These are phyloP conservation scores for Hydrotaea cyrtoneurina DNA, from an alignment of 2,888 invertebrate genomes.

Conservation along the genomic window DNA sequence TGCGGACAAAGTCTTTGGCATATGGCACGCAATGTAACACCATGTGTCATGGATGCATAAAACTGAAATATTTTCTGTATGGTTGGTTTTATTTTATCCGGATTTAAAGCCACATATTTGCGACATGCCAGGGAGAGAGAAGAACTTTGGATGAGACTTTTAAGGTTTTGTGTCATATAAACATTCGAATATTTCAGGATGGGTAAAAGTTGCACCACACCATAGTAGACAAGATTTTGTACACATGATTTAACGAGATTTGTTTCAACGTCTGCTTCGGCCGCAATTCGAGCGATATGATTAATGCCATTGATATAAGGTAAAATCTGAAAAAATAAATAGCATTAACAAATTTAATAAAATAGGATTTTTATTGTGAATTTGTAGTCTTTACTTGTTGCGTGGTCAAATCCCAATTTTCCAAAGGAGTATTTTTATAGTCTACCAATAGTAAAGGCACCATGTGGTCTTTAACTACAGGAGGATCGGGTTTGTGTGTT, in stretches of 20 bases:
- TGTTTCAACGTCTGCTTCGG: constrained; percentile 94
- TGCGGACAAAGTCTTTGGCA: constrained; percentile 87
- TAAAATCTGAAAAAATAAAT: constrained; percentile 78
- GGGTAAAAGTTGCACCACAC: constrained; percentile 88
- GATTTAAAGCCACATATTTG: constrained; percentile 78
- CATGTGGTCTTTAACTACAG: constrained; percentile 91
- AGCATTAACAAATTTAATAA: too few species aligned
- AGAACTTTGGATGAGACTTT: constrained; percentile 85
- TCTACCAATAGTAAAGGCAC: constrained; percentile 91
- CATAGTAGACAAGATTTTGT: constrained; percentile 93
- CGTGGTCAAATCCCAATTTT: constrained; percentile 96
- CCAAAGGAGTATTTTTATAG: constrained; percentile 84
- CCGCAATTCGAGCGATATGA: constrained; percentile 94
- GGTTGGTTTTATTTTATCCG: constrained; percentile 76
- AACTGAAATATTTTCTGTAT: constrained; percentile 81
- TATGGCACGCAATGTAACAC: constrained; percentile 86
- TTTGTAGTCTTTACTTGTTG: constrained; percentile 85
- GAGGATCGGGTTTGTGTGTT: constrained; percentile 90
- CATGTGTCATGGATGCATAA: constrained; percentile 87
- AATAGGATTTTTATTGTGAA: background rate
- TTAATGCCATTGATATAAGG: constrained; percentile 96
- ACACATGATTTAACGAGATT: constrained; percentile 96
- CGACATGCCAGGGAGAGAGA: constrained; percentile 88
- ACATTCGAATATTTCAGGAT: constrained; percentile 93
- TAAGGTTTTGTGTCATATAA: constrained; percentile 89